Evolutionary conservation across 2,888 invertebrate species (phyloP), one percentile per base, ranked within the genome.

Genomic region (Oscheius sp.): DNA sequence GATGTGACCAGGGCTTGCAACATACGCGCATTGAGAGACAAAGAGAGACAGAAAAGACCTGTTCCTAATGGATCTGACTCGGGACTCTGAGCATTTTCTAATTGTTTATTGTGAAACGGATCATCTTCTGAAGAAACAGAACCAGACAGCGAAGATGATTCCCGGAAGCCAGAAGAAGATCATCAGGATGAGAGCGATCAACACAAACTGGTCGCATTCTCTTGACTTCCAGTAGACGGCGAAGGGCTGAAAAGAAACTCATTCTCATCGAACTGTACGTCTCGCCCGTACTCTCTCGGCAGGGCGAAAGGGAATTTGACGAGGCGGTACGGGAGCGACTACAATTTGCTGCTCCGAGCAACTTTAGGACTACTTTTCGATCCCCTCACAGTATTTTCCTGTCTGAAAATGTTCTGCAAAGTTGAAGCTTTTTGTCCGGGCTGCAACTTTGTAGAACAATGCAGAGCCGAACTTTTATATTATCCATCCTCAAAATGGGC

Each of bases 131-230:
- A 70, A 57, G 53, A 80, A 76, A 59, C 78, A 80, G 59, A 78
- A 73, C 74, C 75, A 80, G 70, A 78, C 68, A 2, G 80, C 80
- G 73, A 63, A 78, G 51, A 80, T 33, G 50, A 80, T 76, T n/a
- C 74, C 80, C 33, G 80, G 80, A 48, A 80, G n/a, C 80, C 80
- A 80, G 74, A 78, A 80, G 47, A 80, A 53, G 13, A 80, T 13
- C 68, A 77, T 77, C 10, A 80, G 73, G 21, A 80, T 51, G n/a
- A 80, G 62, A 48, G 76, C 77, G 68, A 80, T 80, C 11, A 79
- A 47, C 32, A 80, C 79, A 51, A 73, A 37, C 1, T 75, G 13
- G 35, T 77, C 80, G 68, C 80, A 80, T 11, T 51, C 55, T 59
- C 74, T 47, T 21, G 74, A 73, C 77, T 80, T 77, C 74, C 74